Conservation (phyloP, 2,797 vertebrate species). For the Ataeniobius toweri region DNA sequence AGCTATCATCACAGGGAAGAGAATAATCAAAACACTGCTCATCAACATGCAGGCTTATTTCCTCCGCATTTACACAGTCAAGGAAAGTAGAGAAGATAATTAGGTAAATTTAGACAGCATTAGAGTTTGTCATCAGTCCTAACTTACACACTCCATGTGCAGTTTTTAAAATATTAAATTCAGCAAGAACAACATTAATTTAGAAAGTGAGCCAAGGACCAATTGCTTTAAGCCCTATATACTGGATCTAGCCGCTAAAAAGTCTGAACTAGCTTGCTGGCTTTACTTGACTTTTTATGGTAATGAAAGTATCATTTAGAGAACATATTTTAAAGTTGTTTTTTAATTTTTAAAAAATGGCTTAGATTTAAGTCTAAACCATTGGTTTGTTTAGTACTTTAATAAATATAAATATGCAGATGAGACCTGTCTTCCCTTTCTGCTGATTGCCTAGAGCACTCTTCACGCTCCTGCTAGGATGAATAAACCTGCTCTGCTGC, state of each 20-base stretch:
- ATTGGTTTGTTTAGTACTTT: conserved; percentile 1
- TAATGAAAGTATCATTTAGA: neutral
- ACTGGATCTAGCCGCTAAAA: neutral
- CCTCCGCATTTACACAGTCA: neutral
- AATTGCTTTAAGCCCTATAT: too few species aligned
- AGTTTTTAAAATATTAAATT: neutral
- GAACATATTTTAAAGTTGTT: neutral
- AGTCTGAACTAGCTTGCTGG: neutral
- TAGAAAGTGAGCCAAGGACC: neutral
- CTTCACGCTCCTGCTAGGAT: neutral
- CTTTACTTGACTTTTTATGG: neutral
- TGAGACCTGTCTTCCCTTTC: neutral
- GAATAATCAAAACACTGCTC: neutral
- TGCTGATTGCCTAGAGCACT: conserved; percentile 2
- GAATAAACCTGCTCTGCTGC: neutral
- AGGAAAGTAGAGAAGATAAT: neutral
- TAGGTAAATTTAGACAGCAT: neutral
- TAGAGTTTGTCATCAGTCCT: neutral
- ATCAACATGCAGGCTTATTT: neutral
- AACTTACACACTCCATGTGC: neutral
- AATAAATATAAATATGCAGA: conserved; percentile 1
- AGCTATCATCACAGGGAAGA: neutral
- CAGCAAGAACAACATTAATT: neutral
- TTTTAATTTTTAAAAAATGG: neutral
- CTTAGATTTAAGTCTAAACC: neutral